Base-by-base conservation (phyloP, 2,113 vertebrate genomes). In the Saccopteryx leptura region DNA sequence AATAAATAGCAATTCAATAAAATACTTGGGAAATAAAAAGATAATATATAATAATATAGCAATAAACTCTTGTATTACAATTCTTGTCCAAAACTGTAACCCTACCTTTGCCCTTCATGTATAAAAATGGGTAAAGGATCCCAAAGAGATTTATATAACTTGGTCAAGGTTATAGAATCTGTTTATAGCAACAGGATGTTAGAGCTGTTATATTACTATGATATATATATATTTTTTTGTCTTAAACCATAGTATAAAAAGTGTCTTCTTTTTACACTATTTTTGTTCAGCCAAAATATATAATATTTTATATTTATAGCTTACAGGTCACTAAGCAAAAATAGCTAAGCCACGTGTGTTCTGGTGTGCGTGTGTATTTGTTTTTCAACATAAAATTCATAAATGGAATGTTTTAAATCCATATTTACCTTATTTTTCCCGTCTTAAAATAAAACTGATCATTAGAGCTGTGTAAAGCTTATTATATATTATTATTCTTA, bases 261-360 rank as follows among this genome's bases (percentile, higher is more conserved):
- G 19, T 23, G 9, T 52, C 69, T 66, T 79, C 60, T 89, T 39
- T 89, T 86, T 26, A 19, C 60, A 60, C 46, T 76, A 0, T 69
- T 39, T 39, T 39, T 61, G 1, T 48, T 65, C 46, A 86, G 24
- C 15, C 18, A 90, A 65, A 82, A 46, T 80, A 61, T 66, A 33
- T 79, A 63, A 63, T 8, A 7, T 50, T 90, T 76, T 65, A 46
- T 60, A 78, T 91, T 15, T 76, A 48, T 33, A 54, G 21, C 7
- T 74, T 84, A 60, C 0, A 88, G 7, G 4, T 93, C 21, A 48
- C 13, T 61, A 79, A 66, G 1, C 61, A 11, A 87, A 78, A 65
- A 65, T 52, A 21, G 76, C 17, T 52, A 76, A 89, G 14, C 1
- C 0, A 1, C 1, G 0, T 66, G 1, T 78, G 11, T 39, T 5